These are phyloP conservation scores for Platysternon megacephalum DNA, from an alignment of 2,113 vertebrate species.

Conservation along the genomic window DNA sequence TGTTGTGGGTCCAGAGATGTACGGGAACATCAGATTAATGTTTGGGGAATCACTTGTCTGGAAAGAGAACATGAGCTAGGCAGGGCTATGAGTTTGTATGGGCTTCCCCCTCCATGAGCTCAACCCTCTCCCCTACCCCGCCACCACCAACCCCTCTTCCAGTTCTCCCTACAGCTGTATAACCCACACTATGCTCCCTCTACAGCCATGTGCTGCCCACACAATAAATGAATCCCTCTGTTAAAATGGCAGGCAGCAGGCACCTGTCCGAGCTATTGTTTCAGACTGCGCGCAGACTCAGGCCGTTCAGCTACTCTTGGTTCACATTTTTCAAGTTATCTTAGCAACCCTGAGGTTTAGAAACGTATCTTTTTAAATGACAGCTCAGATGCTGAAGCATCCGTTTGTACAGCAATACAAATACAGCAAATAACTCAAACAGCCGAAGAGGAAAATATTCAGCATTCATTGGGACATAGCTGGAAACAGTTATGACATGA, in stretches of 20 bases:
- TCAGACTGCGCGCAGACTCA: not conserved
- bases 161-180: not conserved
- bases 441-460: not conserved
- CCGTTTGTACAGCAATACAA: not conserved
- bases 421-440: not conserved
- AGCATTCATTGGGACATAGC: not conserved
- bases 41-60: not conserved
- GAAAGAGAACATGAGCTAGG: not conserved
- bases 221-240: not conserved
- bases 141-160: too few relatives aligned
- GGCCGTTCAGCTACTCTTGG: not conserved
- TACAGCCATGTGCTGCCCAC: not conserved
- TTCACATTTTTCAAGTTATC: not conserved
- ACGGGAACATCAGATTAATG: not conserved
- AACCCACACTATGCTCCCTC: not conserved
- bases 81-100: not conserved
- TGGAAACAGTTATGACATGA: not conserved
- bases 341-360: not conserved
- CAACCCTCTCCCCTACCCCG: too few relatives aligned
- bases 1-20: not conserved
- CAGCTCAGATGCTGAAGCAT: not conserved
- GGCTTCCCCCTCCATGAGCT: not conserved
- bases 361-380: not conserved
- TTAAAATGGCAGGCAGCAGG: not conserved
- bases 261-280: not conserved